Evolutionary conservation across 2,888 invertebrate genomes (phyloP), one percentile per base, ranked within the genome.

Genomic region (Zootermopsis nevadensis): DNA sequence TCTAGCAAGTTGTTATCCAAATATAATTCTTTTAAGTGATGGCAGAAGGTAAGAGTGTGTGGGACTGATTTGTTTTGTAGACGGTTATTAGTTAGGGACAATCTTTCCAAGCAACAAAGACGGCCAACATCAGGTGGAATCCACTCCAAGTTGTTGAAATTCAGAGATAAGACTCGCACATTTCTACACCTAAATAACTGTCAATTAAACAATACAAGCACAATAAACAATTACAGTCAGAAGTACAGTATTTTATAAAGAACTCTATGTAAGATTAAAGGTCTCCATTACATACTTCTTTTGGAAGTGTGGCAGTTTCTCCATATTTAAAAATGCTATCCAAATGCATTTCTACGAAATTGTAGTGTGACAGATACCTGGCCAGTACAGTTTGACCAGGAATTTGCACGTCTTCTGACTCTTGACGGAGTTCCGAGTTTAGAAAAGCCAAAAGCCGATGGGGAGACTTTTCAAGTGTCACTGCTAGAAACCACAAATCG

Each of bases 1-100:
- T 90, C 90, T 38, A 91, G 87, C 27, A 89, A 87, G 86, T 91
- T 91, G 86, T 90, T 89, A 86, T 91, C 90, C 22, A 91, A 86
- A 74, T 89, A 87, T 3, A 90, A 86, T 22, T 89, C 89, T 82
- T 86, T 87, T 4, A 91, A 87, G 24, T 87, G 86, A 12, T 80
- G 86, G 85, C 90, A 90, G 86, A 90, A 90, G 6, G 88, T 89
- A 42, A 91, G 86, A 12, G 89, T 89, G 86, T 88, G 89, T 2
- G 91, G 91, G 72, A 91, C 87, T 19, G 90, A 89, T 74, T 89
- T 88, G 82, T 89, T 89, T 85, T 89, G 89, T 27, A 91, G 88
- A 83, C 89, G 88, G 86, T 91, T 91, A 86, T 90, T 89, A 69
- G 91, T 90, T 38, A 91, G 87, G 15, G 88, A 88, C 53, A 90